Percentiles rank a stretch among this genome's conserved stretches.
These are phyloP conservation scores for Diogma glabrata DNA, from an alignment of 2,888 invertebrate genomes.

Conservation along the genomic window DNA sequence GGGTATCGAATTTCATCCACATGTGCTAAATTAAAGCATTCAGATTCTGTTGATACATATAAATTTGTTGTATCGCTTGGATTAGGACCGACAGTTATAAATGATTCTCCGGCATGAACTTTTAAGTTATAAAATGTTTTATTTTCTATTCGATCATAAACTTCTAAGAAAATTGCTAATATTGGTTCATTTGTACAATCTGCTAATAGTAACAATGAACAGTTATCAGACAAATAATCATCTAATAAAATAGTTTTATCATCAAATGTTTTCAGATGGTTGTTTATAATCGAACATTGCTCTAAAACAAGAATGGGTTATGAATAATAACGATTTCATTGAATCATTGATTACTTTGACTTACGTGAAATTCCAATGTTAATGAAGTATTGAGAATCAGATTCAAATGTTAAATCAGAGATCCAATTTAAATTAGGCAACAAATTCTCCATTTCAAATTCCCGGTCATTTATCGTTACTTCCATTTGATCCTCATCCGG, in stretches of 20 bases:
- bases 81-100: not conserved
- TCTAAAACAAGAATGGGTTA: too few relatives aligned
- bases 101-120: constrained; percentile 30
- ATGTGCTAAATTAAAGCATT: not conserved
- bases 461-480: not conserved
- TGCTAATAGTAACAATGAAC: constrained; percentile 25
- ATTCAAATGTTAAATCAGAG: constrained; percentile 1
- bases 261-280: constrained; percentile 34
- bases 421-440: not conserved
- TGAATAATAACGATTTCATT: too few relatives aligned
- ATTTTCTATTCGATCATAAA: constrained; percentile 14
- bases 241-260: constrained; percentile 29
- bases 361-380: too few relatives aligned
- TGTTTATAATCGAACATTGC: constrained; percentile 32
- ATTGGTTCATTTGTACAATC: constrained; percentile 32
- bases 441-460: not conserved
- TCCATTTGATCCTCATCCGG: constrained; percentile 23
- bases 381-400: not conserved
- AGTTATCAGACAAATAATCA: constrained; percentile 12
- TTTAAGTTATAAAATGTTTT: constrained; percentile 26
- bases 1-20: not conserved
- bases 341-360: too few relatives aligned
- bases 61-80: not conserved
- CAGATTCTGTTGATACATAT: not conserved
- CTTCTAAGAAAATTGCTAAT: constrained; percentile 32